Conservation (phyloP, 2,113 vertebrate species). For the Pitta sordida region DNA sequence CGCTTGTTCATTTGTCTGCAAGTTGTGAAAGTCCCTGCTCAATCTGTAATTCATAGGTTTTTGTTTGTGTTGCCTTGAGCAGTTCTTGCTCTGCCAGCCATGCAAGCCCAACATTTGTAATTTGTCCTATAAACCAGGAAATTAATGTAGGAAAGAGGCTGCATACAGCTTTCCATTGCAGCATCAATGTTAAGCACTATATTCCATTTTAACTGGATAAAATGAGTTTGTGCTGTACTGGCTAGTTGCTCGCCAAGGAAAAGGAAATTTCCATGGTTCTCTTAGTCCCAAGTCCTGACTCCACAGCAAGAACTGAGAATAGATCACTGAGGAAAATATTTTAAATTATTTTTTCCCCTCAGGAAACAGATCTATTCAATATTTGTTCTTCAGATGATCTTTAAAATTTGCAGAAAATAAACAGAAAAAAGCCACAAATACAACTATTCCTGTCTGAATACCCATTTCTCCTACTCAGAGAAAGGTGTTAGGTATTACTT, state of each 20-base stretch:
- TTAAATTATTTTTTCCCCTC: background rate
- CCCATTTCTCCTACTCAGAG: background rate
- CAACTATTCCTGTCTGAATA: background rate
- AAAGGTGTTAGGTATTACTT: background rate
- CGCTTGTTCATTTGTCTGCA: background rate
- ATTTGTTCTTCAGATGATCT: background rate
- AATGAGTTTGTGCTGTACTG: background rate
- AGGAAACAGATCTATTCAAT: background rate
- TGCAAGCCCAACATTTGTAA: conserved; percentile 27
- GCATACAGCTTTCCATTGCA: background rate
- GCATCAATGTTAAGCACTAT: background rate
- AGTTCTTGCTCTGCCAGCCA: conserved; percentile 27
- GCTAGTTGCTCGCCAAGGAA: background rate
- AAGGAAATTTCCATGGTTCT: conserved; percentile 24
- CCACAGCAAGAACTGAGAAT: background rate
- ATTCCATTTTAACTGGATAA: background rate
- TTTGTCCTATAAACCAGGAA: conserved; percentile 34
- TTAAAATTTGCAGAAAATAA: background rate
- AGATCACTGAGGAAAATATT: background rate
- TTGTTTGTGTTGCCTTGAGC: conserved; percentile 43
- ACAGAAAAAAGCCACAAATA: background rate
- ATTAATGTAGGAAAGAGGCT: background rate
- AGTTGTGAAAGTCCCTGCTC: background rate
- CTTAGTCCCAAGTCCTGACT: background rate
- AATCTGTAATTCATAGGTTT: background rate